Conservation (phyloP, 2,888 invertebrate species). For the Acrobasis consociella region DNA sequence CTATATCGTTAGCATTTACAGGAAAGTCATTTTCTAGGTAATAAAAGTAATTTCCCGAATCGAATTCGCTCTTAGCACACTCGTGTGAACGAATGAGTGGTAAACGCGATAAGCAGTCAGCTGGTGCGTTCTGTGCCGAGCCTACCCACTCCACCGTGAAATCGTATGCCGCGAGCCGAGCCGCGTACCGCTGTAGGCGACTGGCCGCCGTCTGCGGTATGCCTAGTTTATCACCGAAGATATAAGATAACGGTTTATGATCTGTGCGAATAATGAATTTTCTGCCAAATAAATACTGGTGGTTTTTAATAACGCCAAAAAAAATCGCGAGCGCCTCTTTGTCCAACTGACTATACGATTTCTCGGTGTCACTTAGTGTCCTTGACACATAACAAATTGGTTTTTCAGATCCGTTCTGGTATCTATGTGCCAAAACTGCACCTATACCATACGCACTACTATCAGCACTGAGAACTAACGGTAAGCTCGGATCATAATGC, state of each 20-base stretch:
- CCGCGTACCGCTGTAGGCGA: conserved; percentile 29
- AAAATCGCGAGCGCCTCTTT: conserved; percentile 2
- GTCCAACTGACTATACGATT: conserved; percentile 20
- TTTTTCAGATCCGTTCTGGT: too few species aligned
- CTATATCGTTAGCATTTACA: neutral
- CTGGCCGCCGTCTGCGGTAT: conserved; percentile 2
- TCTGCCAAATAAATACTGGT: neutral
- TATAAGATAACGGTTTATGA: neutral
- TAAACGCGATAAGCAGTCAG: conserved; percentile 34
- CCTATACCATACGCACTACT: conserved; percentile 25
- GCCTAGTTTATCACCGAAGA: neutral
- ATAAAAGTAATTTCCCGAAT: neutral
- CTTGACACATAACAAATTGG: conserved; percentile 31
- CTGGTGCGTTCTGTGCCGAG: conserved; percentile 27
- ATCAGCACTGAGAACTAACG: conserved; percentile 13
- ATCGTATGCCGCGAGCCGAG: conserved; percentile 39
- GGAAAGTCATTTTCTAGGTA: neutral
- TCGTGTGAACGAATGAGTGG: conserved; percentile 15
- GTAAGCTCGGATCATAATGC: conserved; percentile 6
- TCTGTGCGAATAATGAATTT: neutral
- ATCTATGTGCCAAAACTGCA: conserved; percentile 28
- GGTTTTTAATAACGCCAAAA: neutral
- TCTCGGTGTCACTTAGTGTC: conserved; percentile 41
- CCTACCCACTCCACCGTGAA: conserved; percentile 33
- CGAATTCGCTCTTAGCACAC: neutral